phyloP scores from a whole-genome alignment of 2,113 vertebrate species.

The Oncorhynchus gorbuscha region DNA sequence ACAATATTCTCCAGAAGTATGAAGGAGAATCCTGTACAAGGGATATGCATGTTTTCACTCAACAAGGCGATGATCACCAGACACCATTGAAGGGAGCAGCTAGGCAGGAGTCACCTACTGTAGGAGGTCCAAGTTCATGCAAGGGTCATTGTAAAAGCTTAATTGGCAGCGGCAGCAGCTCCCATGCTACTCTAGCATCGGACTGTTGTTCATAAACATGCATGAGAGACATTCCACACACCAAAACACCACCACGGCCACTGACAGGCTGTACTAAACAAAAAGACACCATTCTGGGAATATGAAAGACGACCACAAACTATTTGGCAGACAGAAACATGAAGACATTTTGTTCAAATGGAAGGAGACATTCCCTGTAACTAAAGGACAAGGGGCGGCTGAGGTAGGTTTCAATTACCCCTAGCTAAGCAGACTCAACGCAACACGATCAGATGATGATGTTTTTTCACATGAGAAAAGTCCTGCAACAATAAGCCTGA shows the following conservation, averaged over 20 bases:
- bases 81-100: no score
- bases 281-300: slow-evolving; percentile 18
- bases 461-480: slow-evolving; percentile 18
- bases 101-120: no score
- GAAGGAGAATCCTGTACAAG: no score
- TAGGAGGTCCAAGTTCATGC: no score
- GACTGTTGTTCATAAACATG: no score
- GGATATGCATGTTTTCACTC: no score
- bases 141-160: no score
- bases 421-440: neutral
- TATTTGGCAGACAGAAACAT: slow-evolving; percentile 21
- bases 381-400: neutral
- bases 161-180: no score
- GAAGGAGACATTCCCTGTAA: slow-evolving; percentile 9
- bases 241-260: neutral
- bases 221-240: neutral
- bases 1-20: no score
- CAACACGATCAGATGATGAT: neutral
- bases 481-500: slow-evolving; percentile 16
- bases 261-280: neutral
- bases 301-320: slow-evolving; percentile 16
- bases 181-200: no score
- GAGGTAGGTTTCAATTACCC: neutral
- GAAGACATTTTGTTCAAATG: slow-evolving; percentile 3
- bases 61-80: no score